phyloP scores from a whole-genome alignment of 2,797 vertebrate genomes.

The Anguilla pacifica region DNA sequence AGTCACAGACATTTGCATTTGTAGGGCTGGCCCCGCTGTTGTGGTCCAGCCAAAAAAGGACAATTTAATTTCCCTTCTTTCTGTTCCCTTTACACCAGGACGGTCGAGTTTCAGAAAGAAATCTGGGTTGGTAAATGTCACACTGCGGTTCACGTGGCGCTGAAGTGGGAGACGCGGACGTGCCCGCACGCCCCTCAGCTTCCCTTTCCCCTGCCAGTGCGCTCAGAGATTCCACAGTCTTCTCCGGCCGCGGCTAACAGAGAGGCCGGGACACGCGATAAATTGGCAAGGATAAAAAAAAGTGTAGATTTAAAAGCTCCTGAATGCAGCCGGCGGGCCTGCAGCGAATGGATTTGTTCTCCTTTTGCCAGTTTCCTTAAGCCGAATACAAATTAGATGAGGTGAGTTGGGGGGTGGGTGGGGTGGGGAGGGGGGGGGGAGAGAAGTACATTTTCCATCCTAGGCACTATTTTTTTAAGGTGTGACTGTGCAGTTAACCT shows the following conservation, averaged over 20 bases:
- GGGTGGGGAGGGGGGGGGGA: conserved; percentile 41
- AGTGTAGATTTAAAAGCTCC: conserved; percentile 66
- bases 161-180: conserved; percentile 33
- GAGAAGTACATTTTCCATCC: conserved; percentile 55
- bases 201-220: conserved; percentile 58
- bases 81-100: conserved; percentile 16
- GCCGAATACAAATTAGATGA: conserved; percentile 66
- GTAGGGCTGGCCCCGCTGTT: too few species aligned
- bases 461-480: conserved; percentile 39
- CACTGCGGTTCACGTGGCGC: conserved; percentile 29
- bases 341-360: conserved; percentile 68
- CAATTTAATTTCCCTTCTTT: not conserved
- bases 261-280: conserved; percentile 62
- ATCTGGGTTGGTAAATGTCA: conserved; percentile 32
- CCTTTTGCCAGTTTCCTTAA: conserved; percentile 61
- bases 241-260: conserved; percentile 58
- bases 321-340: conserved; percentile 66
- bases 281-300: conserved; percentile 61
- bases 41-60: not conserved
- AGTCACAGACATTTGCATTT: too few species aligned
- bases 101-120: conserved; percentile 32
- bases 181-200: conserved; percentile 42
- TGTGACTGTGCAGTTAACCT: conserved; percentile 52
- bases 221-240: conserved; percentile 62
- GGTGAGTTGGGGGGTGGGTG: conserved; percentile 27